Base-by-base conservation (phyloP, 2,797 vertebrate genomes). In the Halcyon smyrnensis region DNA sequence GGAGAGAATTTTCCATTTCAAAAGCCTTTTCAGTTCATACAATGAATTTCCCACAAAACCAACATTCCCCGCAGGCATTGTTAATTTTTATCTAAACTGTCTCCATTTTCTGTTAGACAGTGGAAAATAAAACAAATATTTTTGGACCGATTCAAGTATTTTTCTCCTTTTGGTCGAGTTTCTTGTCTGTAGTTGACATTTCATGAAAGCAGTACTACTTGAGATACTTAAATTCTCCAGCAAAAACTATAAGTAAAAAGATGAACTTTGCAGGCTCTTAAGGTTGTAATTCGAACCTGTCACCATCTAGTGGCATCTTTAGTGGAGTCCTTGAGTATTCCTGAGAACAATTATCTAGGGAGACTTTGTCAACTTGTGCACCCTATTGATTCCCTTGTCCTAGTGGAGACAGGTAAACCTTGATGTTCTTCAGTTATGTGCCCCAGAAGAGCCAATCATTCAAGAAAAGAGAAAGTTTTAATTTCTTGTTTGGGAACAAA, bases 11-110 rank as follows among this genome's bases (percentile, higher is more conserved):
- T 87, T 71, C 53, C 37, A 8, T 46, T 95, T 54, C 48, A 87
- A 82, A 75, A 82, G 23, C 15, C 74, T 87, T 73, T 80, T 80
- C 51, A 84, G 64, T 77, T 84, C 21, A 34, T 68, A 37, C 25
- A 64, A 70, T 25, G 11, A 45, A 85, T 67, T 68, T 74, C 19
- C 17, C 16, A 36, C 11, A 32, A 86, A 81, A 85, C 2, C 25
- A 79, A 27, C 2, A 23, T 59, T 86, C 87, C 50, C 36, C 3
- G 0, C 4, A 39, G 20, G 19, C 17, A 32, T 62, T 68, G 23
- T 74, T 45, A 50, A 27, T 41, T 79, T 71, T 83, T 41, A 2
- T 45, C 21, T 59, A 67, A 81, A 81, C 71, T 21, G 9, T 9
- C 56, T 37, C 28, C 3, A 8, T 60, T 85, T 75, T 62, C 48